Conservation (phyloP, 2,888 invertebrate species). For the Teinopalpus imperialis region DNA sequence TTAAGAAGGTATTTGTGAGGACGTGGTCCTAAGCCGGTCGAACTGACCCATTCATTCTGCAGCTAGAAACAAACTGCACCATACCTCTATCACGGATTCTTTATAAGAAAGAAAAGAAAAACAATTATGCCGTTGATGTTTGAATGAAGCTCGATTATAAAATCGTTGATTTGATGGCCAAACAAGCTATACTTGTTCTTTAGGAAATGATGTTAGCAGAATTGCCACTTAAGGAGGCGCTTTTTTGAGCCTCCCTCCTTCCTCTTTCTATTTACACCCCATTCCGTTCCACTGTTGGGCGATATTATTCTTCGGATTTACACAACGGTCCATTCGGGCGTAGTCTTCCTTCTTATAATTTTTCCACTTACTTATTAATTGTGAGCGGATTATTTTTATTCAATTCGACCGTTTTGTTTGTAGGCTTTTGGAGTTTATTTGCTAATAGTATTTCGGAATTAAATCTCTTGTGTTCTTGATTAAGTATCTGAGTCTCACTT, state of each 20-base stretch:
- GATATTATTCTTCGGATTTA: slow-evolving; percentile 48
- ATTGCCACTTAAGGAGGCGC: slow-evolving; percentile 57
- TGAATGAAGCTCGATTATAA: too few relatives aligned
- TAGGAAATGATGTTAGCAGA: slow-evolving; percentile 60
- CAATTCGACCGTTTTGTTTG: slow-evolving; percentile 3
- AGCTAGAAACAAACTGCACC: too few relatives aligned
- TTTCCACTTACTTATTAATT: slow-evolving; percentile 33
- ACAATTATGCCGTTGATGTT: too few relatives aligned
- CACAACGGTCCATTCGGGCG: slow-evolving; percentile 34
- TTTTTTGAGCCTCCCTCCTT: slow-evolving; percentile 36
- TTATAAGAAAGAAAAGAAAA: too few relatives aligned
- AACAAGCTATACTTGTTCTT: slow-evolving; percentile 44
- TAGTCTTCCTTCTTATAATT: slow-evolving; percentile 18
- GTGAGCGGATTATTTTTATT: slow-evolving; percentile 30
- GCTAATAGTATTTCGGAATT: too few relatives aligned
- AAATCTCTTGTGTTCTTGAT: too few relatives aligned
- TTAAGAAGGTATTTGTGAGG: too few relatives aligned
- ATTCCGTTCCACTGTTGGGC: slow-evolving; percentile 35
- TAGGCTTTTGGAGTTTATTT: not conserved
- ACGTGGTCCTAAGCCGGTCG: too few relatives aligned
- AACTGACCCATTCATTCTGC: too few relatives aligned
- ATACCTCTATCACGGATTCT: too few relatives aligned
- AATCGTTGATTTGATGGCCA: slow-evolving; percentile 32
- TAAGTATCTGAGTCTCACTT: too few relatives aligned
- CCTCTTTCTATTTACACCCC: slow-evolving; percentile 31